Evolutionary conservation across 2,888 invertebrate genomes (phyloP).

Genomic region (Colostygia pectinataria): DNA sequence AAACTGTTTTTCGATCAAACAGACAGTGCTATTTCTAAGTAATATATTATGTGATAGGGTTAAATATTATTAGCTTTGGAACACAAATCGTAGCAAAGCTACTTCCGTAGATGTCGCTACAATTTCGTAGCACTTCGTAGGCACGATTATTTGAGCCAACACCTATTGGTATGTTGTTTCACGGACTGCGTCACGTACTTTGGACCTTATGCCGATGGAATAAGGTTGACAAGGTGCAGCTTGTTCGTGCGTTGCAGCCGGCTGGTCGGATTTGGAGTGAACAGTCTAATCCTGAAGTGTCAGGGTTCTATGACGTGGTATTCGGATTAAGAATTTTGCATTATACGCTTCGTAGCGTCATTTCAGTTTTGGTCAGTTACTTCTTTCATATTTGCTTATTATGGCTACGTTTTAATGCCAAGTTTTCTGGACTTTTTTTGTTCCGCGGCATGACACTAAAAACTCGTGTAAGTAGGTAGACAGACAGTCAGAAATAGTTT

Average conservation of each 20-base stretch:
- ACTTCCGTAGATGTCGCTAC: slow-evolving; percentile 6
- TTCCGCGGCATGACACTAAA: too few species aligned
- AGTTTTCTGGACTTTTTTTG: neutral
- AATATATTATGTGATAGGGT: too few species aligned
- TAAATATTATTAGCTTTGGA: too few species aligned
- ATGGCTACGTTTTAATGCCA: too few species aligned
- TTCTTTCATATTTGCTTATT: too few species aligned
- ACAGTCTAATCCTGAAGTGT: slow-evolving; percentile 39
- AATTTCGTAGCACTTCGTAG: slow-evolving; percentile 15
- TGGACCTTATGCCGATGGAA: neutral
- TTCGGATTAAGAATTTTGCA: slow-evolving; percentile 18
- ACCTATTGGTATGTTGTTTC: neutral
- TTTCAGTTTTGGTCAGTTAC: neutral
- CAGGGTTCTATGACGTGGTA: slow-evolving; percentile 4
- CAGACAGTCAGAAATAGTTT: too few species aligned
- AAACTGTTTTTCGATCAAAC: too few species aligned
- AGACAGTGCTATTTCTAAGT: too few species aligned
- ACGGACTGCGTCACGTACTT: neutral
- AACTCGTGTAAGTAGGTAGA: too few species aligned
- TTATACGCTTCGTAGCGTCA: slow-evolving; percentile 1
- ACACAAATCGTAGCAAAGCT: slow-evolving; percentile 6
- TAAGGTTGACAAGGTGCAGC: slow-evolving; percentile 7
- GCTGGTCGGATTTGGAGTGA: slow-evolving; percentile 40
- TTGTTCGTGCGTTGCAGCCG: slow-evolving; percentile 40
- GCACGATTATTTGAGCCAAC: neutral